A percentile compares a stretch with the other conserved stretches of the same genome.
Evolutionary conservation across 2,113 vertebrate genomes (phyloP).

Genomic region (Psophia crepitans): DNA sequence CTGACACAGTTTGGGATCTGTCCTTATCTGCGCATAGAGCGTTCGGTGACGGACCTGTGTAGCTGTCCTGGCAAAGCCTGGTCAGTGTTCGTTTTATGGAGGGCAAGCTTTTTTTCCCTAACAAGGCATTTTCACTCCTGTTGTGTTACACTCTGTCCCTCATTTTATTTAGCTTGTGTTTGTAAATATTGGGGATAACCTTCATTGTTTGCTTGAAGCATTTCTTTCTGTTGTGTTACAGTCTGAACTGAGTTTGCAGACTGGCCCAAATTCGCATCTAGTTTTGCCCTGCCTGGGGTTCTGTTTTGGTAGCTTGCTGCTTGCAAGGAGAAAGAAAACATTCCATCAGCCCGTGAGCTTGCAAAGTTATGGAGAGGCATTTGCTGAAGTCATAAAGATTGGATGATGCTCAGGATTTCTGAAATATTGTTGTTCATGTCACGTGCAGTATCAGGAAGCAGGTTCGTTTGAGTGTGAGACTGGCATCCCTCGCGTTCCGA

Average conservation of each 20-base stretch:
- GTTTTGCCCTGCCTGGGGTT: not conserved
- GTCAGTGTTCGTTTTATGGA: not conserved
- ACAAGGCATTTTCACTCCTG: not conserved
- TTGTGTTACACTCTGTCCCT: not conserved
- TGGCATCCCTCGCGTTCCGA: not conserved
- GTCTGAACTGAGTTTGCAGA: not conserved
- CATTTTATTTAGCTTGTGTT: not conserved
- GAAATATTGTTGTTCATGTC: not conserved
- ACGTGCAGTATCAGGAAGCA: not conserved
- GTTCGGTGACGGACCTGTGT: not conserved
- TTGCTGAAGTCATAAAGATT: not conserved
- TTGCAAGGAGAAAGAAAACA: not conserved
- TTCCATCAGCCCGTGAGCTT: not conserved
- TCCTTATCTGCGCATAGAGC: not conserved
- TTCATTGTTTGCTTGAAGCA: not conserved
- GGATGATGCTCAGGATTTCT: not conserved
- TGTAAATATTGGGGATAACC: not conserved
- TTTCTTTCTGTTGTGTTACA: not conserved
- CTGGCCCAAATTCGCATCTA: not conserved
- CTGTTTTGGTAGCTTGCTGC: not conserved
- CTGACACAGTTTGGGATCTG: slow-evolving; percentile 9
- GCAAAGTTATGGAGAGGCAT: not conserved
- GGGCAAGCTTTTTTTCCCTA: not conserved
- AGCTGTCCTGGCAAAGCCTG: not conserved
- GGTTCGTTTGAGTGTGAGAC: not conserved